phyloP scores from a whole-genome alignment of 2,113 vertebrate genomes.

The Archilochus colubris region DNA sequence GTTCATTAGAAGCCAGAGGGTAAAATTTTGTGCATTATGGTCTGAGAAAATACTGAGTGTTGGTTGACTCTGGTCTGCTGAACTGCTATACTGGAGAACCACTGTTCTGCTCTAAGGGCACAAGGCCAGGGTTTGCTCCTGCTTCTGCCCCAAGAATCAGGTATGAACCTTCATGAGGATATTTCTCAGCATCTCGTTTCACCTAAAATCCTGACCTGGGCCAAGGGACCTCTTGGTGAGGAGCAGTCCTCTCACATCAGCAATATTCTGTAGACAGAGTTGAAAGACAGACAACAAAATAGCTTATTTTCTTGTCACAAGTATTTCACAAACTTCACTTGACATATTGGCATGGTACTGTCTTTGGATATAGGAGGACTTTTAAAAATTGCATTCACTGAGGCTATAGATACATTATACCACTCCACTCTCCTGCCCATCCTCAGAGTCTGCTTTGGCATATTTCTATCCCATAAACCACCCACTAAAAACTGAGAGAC shows the following conservation, averaged over 20 bases:
- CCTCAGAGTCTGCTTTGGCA: background rate
- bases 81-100: background rate
- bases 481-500: background rate
- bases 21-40: background rate
- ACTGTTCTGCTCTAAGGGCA: background rate
- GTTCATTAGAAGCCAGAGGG: conserved; percentile 1
- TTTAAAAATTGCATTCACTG: background rate
- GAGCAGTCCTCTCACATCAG: background rate
- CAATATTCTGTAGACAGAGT: background rate
- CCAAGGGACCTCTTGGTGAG: rapidly evolving
- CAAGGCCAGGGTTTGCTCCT: background rate
- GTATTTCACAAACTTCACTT: background rate
- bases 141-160: background rate
- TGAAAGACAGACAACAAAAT: background rate
- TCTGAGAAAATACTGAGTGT: background rate
- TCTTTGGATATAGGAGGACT: background rate
- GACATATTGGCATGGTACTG: background rate
- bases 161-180: rapidly evolving
- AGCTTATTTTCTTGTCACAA: background rate
- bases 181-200: background rate
- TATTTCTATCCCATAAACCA: background rate
- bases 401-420: background rate
- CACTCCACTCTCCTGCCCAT: background rate
- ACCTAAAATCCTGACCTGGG: background rate
- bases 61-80: background rate